Conservation (phyloP, 2,797 vertebrate genomes). For the Chrosomus eos region DNA sequence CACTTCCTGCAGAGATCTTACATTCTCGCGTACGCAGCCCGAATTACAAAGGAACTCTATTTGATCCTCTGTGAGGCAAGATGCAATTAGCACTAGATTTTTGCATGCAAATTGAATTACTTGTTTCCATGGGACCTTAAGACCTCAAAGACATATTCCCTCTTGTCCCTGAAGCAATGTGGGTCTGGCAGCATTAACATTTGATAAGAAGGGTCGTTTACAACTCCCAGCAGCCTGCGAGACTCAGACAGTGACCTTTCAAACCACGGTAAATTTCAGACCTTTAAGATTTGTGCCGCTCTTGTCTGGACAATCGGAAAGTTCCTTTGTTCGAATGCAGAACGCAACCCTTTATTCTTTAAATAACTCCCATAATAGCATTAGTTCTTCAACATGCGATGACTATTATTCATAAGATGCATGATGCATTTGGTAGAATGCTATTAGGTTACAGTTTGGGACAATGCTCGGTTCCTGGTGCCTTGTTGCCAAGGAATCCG, state of each 20-base stretch:
- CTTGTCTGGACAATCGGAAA: slow-evolving; percentile 73
- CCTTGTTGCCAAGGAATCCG: slow-evolving; percentile 61
- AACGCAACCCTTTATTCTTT: slow-evolving; percentile 60
- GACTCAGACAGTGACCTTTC: slow-evolving; percentile 84
- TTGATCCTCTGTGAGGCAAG: slow-evolving; percentile 74
- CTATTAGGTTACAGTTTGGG: slow-evolving; percentile 72
- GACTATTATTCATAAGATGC: slow-evolving; percentile 66
- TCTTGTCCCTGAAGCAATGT: slow-evolving; percentile 69
- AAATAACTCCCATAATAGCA: slow-evolving; percentile 61
- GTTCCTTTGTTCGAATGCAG: slow-evolving; percentile 71
- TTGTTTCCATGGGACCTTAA: slow-evolving; percentile 80
- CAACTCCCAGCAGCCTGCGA: slow-evolving; percentile 80
- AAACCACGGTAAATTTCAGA: slow-evolving; percentile 81
- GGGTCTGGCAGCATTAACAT: slow-evolving; percentile 84
- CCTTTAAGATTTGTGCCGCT: slow-evolving; percentile 77
- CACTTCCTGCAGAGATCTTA: slow-evolving; percentile 67
- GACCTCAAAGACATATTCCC: slow-evolving; percentile 79
- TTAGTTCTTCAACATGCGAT: slow-evolving; percentile 53
- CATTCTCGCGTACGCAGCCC: slow-evolving; percentile 18
- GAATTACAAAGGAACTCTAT: slow-evolving; percentile 62
- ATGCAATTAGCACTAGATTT: slow-evolving; percentile 79
- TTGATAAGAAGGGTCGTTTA: slow-evolving; percentile 85
- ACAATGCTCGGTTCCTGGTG: slow-evolving; percentile 59
- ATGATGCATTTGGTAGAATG: slow-evolving; percentile 69
- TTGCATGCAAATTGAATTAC: slow-evolving; percentile 80